phyloP scores from a whole-genome alignment of 1,140 invertebrate species.

The Brevipalpus yothersi region DNA sequence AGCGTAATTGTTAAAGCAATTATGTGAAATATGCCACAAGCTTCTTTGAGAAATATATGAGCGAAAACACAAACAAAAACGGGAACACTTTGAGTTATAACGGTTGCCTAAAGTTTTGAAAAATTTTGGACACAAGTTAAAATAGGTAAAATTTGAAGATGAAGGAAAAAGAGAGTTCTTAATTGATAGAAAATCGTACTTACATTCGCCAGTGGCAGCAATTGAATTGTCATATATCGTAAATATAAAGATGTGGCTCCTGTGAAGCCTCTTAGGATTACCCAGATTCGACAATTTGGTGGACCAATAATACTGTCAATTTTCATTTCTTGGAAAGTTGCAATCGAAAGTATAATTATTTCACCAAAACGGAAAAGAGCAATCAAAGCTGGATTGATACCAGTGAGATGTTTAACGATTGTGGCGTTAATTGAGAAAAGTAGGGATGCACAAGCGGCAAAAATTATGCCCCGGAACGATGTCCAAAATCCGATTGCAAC shows the following conservation, averaged over 20 bases:
- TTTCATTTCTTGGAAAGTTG: slow-evolving; percentile 45
- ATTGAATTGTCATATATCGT: slow-evolving; percentile 36
- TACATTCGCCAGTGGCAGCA: slow-evolving; percentile 27
- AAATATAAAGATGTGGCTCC: slow-evolving; percentile 14
- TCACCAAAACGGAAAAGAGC: slow-evolving; percentile 55
- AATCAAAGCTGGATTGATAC: slow-evolving; percentile 56
- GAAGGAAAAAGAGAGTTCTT: too few species aligned
- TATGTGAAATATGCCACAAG: slow-evolving; percentile 27
- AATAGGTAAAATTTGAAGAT: too few species aligned
- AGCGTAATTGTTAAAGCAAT: slow-evolving; percentile 25
- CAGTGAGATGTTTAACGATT: slow-evolving; percentile 40
- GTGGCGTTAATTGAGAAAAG: slow-evolving; percentile 69
- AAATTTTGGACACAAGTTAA: too few species aligned
- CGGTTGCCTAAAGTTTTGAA: slow-evolving; percentile 8
- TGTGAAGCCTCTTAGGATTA: slow-evolving; percentile 12
- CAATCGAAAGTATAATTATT: slow-evolving; percentile 45
- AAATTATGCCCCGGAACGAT: not conserved
- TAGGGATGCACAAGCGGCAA: slow-evolving; percentile 33
- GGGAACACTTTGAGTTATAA: slow-evolving; percentile 29
- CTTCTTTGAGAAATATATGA: slow-evolving; percentile 27
- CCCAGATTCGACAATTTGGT: slow-evolving; percentile 30
- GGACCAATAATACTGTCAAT: slow-evolving; percentile 43
- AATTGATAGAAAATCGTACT: too few species aligned
- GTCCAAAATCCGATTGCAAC: not conserved
- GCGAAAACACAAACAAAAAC: slow-evolving; percentile 29